Evolutionary conservation across 2,888 invertebrate genomes (phyloP).

Genomic region (Stictocephala bisonia): DNA sequence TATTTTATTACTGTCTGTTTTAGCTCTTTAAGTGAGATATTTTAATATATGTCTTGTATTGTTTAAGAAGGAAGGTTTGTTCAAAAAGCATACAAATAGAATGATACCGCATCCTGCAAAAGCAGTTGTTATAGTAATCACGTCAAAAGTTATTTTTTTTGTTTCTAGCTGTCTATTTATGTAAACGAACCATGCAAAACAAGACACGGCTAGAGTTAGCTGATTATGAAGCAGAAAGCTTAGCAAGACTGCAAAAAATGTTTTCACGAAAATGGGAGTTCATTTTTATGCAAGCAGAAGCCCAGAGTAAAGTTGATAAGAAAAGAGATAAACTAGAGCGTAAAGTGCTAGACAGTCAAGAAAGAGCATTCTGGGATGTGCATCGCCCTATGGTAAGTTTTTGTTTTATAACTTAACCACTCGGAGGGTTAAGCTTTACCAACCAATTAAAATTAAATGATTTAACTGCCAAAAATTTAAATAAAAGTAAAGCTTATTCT

Average conservation of each 20-base stretch:
- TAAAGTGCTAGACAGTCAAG: constrained; percentile 98
- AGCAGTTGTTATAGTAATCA: too few species aligned
- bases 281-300: constrained; percentile 98
- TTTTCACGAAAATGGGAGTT: constrained; percentile 99
- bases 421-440: too few species aligned
- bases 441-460: neutral
- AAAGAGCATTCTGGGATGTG: constrained; percentile 99
- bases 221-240: constrained; percentile 98
- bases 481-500: neutral
- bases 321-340: constrained; percentile 97
- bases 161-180: constrained; percentile 92
- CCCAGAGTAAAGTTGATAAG: constrained; percentile 95
- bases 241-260: constrained; percentile 98
- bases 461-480: too few species aligned
- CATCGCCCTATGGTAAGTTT: constrained; percentile 91
- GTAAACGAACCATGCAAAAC: constrained; percentile 99
- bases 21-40: too few species aligned
- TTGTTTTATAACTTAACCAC: too few species aligned
- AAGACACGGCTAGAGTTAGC: constrained; percentile 97
- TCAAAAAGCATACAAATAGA: too few species aligned
- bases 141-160: neutral
- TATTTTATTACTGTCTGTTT: too few species aligned
- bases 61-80: too few species aligned
- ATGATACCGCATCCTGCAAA: too few species aligned
- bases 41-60: too few species aligned